Evolutionary conservation across 2,888 invertebrate genomes (phyloP).

Genomic region (Tipula lateralis): DNA sequence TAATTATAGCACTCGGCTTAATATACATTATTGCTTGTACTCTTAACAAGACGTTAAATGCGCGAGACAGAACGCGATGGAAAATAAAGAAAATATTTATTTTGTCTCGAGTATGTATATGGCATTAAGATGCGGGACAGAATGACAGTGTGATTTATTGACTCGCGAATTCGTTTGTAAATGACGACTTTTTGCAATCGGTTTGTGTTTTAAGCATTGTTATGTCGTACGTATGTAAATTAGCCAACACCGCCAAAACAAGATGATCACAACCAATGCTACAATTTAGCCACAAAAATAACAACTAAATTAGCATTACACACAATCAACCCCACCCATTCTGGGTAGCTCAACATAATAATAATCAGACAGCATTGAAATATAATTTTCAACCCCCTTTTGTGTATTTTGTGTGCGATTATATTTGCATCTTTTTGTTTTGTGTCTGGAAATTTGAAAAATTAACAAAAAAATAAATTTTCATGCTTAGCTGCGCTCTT

Average conservation of each 20-base stretch:
- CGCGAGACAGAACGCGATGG: neutral
- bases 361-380: neutral
- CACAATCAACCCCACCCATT: neutral
- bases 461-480: neutral
- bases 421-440: constrained; percentile 1
- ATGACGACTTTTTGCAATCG: neutral
- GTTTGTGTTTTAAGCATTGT: neutral
- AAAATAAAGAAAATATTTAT: neutral
- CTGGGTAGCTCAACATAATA: neutral
- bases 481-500: neutral
- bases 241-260: neutral
- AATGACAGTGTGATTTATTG: constrained; percentile 19
- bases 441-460: constrained; percentile 11
- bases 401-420: neutral
- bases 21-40: neutral
- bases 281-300: neutral
- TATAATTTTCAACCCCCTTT: neutral
- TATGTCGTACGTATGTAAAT: neutral
- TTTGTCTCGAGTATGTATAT: constrained; percentile 2
- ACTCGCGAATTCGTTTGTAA: neutral
- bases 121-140: constrained; percentile 1
- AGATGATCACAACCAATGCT: neutral
- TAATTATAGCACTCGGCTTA: neutral
- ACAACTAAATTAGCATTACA: neutral
- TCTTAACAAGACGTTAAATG: neutral